These are phyloP conservation scores for Physella acuta DNA, from an alignment of 1,140 invertebrate species.

Conservation along the genomic window DNA sequence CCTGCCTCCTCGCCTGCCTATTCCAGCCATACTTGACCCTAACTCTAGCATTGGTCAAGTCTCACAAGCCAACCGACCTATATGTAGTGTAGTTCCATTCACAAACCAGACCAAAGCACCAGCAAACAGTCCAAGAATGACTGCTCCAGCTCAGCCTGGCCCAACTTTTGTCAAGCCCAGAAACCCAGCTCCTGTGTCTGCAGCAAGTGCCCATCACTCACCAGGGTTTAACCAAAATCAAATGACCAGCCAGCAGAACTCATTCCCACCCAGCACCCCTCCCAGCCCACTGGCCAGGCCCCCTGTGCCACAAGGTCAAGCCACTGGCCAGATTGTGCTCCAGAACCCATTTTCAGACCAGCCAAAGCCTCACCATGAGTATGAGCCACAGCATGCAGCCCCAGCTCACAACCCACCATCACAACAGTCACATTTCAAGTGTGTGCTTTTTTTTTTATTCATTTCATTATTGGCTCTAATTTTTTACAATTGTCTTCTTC, in stretches of 20 bases:
- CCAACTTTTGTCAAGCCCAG: slow-evolving; percentile 3
- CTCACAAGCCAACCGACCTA: neutral
- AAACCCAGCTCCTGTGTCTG: neutral
- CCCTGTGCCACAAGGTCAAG: neutral
- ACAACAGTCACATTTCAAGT: no score
- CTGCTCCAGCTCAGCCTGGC: neutral
- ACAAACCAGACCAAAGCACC: neutral
- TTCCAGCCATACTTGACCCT: slow-evolving; percentile 8
- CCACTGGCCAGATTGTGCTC: neutral
- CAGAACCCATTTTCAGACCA: neutral
- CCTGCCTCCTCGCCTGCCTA: slow-evolving; percentile 16
- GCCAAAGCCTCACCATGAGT: neutral
- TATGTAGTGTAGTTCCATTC: slow-evolving; percentile 21
- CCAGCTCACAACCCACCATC: no score
- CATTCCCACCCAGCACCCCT: neutral
- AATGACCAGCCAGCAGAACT: neutral
- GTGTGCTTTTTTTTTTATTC: no score
- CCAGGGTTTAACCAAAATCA: no score
- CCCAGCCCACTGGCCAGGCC: neutral
- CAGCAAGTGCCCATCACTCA: neutral
- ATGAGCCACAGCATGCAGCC: no score
- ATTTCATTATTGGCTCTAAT: no score
- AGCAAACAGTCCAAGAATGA: neutral
- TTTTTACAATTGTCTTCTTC: no score
- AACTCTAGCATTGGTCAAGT: neutral